phyloP scores from a whole-genome alignment of 2,113 vertebrate species.

The Sakesphorus luctuosus region DNA sequence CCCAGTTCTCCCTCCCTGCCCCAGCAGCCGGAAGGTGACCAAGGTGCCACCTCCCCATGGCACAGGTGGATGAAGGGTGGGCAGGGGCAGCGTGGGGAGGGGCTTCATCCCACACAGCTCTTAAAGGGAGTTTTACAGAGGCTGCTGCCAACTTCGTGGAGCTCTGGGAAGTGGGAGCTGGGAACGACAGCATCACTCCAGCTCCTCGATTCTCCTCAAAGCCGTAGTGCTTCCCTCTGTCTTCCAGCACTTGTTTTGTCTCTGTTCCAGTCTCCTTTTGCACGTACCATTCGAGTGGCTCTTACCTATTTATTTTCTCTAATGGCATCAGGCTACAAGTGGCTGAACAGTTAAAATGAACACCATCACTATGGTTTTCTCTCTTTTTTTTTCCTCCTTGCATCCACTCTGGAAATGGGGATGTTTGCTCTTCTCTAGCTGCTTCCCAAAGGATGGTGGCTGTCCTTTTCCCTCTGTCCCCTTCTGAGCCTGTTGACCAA shows the following conservation, averaged over 20 bases:
- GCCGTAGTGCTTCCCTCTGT: not conserved
- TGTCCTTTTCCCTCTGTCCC: not conserved
- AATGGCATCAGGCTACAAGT: slow-evolving; percentile 58
- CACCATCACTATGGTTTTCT: not conserved
- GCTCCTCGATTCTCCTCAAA: not conserved
- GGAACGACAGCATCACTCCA: not conserved
- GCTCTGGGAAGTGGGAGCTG: not conserved
- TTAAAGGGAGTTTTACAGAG: accelerated
- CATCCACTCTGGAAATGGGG: not conserved
- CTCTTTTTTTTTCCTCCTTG: not conserved
- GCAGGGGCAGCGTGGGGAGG: not conserved
- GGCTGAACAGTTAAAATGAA: slow-evolving; percentile 53
- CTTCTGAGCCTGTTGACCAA: accelerated
- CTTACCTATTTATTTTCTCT: slow-evolving; percentile 55
- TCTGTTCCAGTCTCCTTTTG: not conserved
- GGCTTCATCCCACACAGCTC: accelerated
- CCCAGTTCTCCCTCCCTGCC: not conserved
- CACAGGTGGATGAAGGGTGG: accelerated
- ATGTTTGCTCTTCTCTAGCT: not conserved
- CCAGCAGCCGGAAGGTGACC: accelerated
- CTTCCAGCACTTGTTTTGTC: slow-evolving; percentile 23
- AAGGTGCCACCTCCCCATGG: accelerated
- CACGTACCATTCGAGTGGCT: slow-evolving; percentile 44
- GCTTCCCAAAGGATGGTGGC: not conserved
- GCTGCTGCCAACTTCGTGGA: not conserved